Conservation (phyloP, 2,888 invertebrate species). For the Nomada fucata region DNA sequence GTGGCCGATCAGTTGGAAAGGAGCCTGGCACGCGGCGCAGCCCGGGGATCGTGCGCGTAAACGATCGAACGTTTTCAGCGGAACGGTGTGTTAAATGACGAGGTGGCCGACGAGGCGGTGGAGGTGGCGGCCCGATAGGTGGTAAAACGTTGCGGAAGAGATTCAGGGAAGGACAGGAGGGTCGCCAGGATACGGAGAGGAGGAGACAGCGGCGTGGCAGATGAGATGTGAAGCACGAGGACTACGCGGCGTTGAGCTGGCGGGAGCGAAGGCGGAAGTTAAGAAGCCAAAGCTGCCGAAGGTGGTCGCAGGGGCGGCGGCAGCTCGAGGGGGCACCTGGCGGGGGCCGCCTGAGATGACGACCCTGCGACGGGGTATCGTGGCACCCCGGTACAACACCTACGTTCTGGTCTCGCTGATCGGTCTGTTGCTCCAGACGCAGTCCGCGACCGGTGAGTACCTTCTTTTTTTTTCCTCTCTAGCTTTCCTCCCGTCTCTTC, state of each 20-base stretch:
- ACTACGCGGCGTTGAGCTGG: constrained; percentile 58
- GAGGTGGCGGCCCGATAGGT: constrained; percentile 42
- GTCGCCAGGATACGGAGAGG: constrained; percentile 7
- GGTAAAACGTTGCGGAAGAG: constrained; percentile 23
- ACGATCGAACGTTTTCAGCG: constrained; percentile 53
- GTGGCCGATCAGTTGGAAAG: constrained; percentile 22
- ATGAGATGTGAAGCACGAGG: constrained; percentile 78
- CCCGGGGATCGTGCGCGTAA: constrained; percentile 39
- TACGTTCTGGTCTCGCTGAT: constrained; percentile 77
- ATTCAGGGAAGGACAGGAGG: constrained; percentile 20
- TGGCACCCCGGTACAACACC: constrained; percentile 76
- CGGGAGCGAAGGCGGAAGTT: constrained; percentile 61
- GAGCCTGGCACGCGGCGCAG: constrained; percentile 24
- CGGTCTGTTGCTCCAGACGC: constrained; percentile 75
- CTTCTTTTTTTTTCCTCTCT: not conserved
- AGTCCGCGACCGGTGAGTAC: constrained; percentile 77
- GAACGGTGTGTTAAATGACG: constrained; percentile 51
- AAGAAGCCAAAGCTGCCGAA: constrained; percentile 53
- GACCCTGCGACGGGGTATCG: constrained; percentile 80
- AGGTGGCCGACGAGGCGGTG: constrained; percentile 27
- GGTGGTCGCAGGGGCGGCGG: constrained; percentile 66
- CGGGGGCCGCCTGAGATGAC: constrained; percentile 82
- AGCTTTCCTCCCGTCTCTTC: too few relatives aligned
- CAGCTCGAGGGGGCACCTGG: constrained; percentile 74
- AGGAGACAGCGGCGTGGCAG: constrained; percentile 65